Percentiles rank a stretch among this genome's conserved stretches.
These are phyloP conservation scores for Coremacera marginata DNA, from an alignment of 2,888 invertebrate species.

Conservation along the genomic window DNA sequence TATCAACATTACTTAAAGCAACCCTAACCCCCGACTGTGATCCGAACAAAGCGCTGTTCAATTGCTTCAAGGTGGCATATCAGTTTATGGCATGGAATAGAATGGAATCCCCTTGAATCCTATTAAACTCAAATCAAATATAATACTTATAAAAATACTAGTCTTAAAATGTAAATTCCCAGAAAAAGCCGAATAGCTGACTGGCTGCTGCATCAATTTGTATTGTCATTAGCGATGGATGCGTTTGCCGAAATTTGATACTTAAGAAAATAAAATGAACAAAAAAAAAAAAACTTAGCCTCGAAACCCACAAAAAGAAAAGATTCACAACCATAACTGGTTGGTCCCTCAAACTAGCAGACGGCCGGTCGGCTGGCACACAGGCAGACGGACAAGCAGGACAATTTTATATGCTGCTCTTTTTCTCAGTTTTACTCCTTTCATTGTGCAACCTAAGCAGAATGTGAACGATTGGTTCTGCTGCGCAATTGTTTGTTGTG, in stretches of 20 bases:
- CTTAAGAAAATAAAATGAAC: not conserved
- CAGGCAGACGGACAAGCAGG: not conserved
- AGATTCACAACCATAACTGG: not conserved
- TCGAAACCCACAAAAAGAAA: conserved; percentile 12
- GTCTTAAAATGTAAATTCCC: conserved; percentile 25
- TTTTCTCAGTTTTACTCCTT: conserved; percentile 13
- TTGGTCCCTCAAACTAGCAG: not conserved
- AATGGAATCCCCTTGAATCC: conserved; percentile 34
- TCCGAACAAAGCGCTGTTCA: not conserved
- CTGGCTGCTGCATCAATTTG: conserved; percentile 40
- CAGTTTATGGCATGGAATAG: not conserved
- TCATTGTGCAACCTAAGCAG: conserved; percentile 29
- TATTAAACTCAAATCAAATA: conserved; percentile 42
- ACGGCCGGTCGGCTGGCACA: not conserved
- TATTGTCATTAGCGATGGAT: conserved; percentile 44
- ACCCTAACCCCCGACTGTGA: not conserved
- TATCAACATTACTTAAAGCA: not conserved
- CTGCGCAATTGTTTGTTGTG: conserved; percentile 8
- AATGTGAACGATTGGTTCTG: not conserved
- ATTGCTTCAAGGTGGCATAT: conserved; percentile 44
- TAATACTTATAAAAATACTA: conserved; percentile 6
- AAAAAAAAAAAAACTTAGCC: not conserved
- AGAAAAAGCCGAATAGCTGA: conserved; percentile 37
- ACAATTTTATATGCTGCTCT: not conserved
- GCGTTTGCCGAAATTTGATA: conserved; percentile 34